Percentiles rank a stretch among this genome's conserved stretches.
These are phyloP conservation scores for Calephelis virginiensis DNA, from an alignment of 1,140 invertebrate genomes.

Conservation along the genomic window DNA sequence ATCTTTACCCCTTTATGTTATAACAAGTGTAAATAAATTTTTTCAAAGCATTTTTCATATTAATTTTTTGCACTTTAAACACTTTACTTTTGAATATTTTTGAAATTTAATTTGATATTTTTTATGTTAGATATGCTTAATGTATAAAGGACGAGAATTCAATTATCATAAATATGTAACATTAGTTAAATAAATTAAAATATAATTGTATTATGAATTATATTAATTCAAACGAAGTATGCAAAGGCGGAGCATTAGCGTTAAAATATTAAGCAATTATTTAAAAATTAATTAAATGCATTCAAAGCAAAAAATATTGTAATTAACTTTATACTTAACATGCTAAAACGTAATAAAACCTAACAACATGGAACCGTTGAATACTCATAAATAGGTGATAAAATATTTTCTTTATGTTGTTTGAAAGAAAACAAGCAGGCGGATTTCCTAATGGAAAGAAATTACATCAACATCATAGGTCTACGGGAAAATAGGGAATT, in stretches of 20 bases:
- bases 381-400: background rate
- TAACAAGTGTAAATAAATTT: no score
- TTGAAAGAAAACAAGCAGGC: no score
- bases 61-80: no score
- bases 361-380: conserved; percentile 1
- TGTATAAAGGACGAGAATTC: no score
- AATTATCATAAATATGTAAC: background rate
- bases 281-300: background rate
- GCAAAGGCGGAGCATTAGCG: background rate
- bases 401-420: background rate
- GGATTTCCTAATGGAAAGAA: no score
- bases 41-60: no score
- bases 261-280: background rate
- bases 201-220: background rate
- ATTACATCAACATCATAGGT: no score
- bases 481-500: no score
- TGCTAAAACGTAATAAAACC: conserved; percentile 12
- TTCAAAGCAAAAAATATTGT: conserved; percentile 4
- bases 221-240: background rate
- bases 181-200: background rate
- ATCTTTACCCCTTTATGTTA: no score
- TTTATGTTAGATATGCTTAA: no score
- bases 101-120: no score
- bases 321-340: background rate
- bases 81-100: no score